These are phyloP conservation scores for Pseudolycoriella hygida DNA, from an alignment of 2,888 invertebrate species.

Conservation along the genomic window DNA sequence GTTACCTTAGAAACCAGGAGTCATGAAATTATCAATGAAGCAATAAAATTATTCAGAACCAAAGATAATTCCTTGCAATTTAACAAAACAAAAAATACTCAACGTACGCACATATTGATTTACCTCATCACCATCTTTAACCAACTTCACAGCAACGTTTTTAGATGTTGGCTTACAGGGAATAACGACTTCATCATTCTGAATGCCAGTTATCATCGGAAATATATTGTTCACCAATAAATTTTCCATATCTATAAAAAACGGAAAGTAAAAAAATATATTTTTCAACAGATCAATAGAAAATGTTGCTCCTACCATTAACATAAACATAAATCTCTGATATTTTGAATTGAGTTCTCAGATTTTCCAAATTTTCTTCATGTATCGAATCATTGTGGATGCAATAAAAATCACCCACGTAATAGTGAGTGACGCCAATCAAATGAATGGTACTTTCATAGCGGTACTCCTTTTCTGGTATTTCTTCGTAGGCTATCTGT, in stretches of 20 bases:
- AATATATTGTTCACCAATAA: slow-evolving; percentile 24
- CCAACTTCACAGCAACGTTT: slow-evolving; percentile 31
- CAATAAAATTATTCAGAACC: too few species aligned
- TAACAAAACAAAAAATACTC: too few species aligned
- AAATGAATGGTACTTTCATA: slow-evolving; percentile 32
- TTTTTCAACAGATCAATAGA: neutral
- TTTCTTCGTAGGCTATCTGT: slow-evolving; percentile 7
- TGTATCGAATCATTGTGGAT: slow-evolving; percentile 22
- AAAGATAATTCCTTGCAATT: too few species aligned
- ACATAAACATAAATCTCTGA: slow-evolving; percentile 36
- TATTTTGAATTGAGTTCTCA: slow-evolving; percentile 14
- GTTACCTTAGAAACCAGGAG: too few species aligned
- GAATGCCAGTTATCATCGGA: slow-evolving; percentile 22
- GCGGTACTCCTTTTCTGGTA: slow-evolving; percentile 15
- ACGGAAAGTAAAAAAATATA: slow-evolving; percentile 9
- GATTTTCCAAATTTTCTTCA: slow-evolving; percentile 16
- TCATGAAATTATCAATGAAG: too few species aligned
- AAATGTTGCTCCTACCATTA: slow-evolving; percentile 25
- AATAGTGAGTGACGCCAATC: slow-evolving; percentile 27
- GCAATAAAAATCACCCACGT: slow-evolving; percentile 40
- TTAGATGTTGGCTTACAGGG: slow-evolving; percentile 48
- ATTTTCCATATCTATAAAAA: slow-evolving; percentile 9
- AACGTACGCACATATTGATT: slow-evolving; percentile 4
- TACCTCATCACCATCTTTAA: slow-evolving; percentile 25
- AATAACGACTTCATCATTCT: slow-evolving; percentile 30